Evolutionary conservation across 2,797 vertebrate genomes (phyloP), one percentile per base, ranked within the genome.

Genomic region (Girardinus metallicus): DNA sequence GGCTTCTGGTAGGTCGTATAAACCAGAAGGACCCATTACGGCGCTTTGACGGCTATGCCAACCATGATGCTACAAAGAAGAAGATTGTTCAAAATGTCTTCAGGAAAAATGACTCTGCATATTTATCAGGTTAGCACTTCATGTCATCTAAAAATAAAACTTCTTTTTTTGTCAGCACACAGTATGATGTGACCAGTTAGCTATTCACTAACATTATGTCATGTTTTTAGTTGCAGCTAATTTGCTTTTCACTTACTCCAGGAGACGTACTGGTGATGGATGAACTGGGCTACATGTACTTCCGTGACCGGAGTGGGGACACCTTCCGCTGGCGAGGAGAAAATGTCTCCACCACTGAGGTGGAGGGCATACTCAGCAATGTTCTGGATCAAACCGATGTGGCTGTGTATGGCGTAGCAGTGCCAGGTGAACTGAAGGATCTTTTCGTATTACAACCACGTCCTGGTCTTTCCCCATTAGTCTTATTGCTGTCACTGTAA

Each of bases 181-280:
- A 15, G n/a, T 77, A 9, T 51, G n/a, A 46, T 36, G 21, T 74
- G n/a, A 36, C 13, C 34, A 18, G 29, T 75, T 36, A 23, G 39
- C 21, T 18, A 18, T 21, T 13, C 36, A 16, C 44, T 47, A 43
- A 57, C 49, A n/a, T 36, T 7, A 78, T 31, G 13, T 60, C 11
- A 6, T 12, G 1, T 29, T 64, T 73, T n/a, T 26, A 5, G 23
- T 1, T 12, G 34, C 21, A 79, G 41, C 71, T 49, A 47, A 60
- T 72, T 74, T 49, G 11, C 5, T 36, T 73, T 66, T 29, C 70
- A 9, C 77, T 44, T 53, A 9, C 70, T 4, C 15, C 76, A 98
- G 97, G 97, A 31, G 97, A 98, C 0, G 97, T 98, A 64, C 85
- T 98, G 85, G 97, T 98, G 88, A 98, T 98, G 97, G 97, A 98